These are phyloP conservation scores for Palythoa heliodiscus DNA, from an alignment of 92 coral and sea anemone genomes.

Conservation along the genomic window DNA sequence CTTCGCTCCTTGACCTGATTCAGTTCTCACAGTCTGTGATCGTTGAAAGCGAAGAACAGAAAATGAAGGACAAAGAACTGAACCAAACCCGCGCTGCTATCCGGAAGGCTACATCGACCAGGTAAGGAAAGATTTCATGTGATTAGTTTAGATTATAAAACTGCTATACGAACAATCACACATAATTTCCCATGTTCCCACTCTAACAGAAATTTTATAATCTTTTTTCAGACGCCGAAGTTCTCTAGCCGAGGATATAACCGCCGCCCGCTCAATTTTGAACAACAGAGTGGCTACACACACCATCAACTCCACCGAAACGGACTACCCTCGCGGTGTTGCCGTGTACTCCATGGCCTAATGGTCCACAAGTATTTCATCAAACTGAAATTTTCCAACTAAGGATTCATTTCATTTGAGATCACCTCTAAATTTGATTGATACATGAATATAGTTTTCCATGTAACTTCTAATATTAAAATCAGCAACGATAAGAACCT, in stretches of 20 bases:
- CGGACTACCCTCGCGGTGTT: too few species aligned
- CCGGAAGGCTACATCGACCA: slow-evolving; percentile 5
- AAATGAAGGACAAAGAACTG: background rate
- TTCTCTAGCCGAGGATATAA: slow-evolving; percentile 12
- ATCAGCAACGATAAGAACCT: too few species aligned
- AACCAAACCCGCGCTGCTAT: background rate
- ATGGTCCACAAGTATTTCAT: background rate
- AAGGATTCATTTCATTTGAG: background rate
- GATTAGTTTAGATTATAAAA: background rate
- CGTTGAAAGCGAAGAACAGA: background rate
- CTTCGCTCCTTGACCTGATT: background rate
- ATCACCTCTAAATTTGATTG: background rate
- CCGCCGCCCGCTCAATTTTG: background rate
- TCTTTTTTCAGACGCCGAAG: slow-evolving; percentile 2
- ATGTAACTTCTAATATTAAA: too few species aligned
- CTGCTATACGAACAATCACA: background rate
- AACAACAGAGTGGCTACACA: background rate
- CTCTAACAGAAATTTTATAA: background rate
- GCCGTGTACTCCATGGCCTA: background rate
- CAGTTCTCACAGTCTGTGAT: slow-evolving; percentile 6
- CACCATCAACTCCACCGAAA: background rate
- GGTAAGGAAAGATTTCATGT: background rate
- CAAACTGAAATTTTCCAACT: background rate
- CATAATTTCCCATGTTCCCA: background rate
- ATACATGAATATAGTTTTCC: background rate